Conservation (phyloP, 2,113 vertebrate genomes). For the Larimichthys polyactis region DNA sequence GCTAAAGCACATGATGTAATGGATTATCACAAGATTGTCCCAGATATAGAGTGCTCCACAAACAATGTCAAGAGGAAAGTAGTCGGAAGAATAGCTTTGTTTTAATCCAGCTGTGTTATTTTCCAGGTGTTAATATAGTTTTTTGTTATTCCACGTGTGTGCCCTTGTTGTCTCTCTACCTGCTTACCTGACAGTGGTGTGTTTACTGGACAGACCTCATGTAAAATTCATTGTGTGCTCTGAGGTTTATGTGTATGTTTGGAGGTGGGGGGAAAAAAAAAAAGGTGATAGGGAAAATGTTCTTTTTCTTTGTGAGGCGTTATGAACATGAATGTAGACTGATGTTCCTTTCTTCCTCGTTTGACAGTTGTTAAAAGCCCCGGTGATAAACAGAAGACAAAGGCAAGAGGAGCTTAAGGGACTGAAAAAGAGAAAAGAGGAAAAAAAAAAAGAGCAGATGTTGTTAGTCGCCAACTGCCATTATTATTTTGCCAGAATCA, state of each 20-base stretch:
- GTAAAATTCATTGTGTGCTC: slow-evolving; percentile 38
- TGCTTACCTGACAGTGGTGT: slow-evolving; percentile 25
- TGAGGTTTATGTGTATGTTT: slow-evolving; percentile 28
- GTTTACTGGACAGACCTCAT: slow-evolving; percentile 29
- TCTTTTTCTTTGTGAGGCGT: not conserved
- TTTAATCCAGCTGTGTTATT: slow-evolving; percentile 23
- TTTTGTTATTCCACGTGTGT: slow-evolving; percentile 17
- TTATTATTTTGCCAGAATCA: slow-evolving; percentile 67
- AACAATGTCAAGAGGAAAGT: slow-evolving; percentile 62
- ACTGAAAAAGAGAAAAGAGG: slow-evolving; percentile 51
- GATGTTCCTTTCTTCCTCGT: slow-evolving; percentile 29
- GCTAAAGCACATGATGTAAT: slow-evolving; percentile 80
- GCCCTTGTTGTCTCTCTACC: slow-evolving; percentile 6
- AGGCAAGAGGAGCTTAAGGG: slow-evolving; percentile 60
- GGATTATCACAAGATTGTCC: slow-evolving; percentile 82
- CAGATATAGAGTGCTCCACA: slow-evolving; percentile 75
- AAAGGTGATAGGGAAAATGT: not conserved
- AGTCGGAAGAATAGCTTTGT: slow-evolving; percentile 40
- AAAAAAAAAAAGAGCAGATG: slow-evolving; percentile 57
- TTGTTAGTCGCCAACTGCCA: slow-evolving; percentile 61
- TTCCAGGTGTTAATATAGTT: not conserved
- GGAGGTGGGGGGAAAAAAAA: not conserved
- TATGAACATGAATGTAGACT: slow-evolving; percentile 44
- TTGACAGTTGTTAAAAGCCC: slow-evolving; percentile 63
- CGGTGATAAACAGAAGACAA: slow-evolving; percentile 63